Base-by-base conservation (phyloP, 2,797 vertebrate genomes). In the Tinamus major region DNA sequence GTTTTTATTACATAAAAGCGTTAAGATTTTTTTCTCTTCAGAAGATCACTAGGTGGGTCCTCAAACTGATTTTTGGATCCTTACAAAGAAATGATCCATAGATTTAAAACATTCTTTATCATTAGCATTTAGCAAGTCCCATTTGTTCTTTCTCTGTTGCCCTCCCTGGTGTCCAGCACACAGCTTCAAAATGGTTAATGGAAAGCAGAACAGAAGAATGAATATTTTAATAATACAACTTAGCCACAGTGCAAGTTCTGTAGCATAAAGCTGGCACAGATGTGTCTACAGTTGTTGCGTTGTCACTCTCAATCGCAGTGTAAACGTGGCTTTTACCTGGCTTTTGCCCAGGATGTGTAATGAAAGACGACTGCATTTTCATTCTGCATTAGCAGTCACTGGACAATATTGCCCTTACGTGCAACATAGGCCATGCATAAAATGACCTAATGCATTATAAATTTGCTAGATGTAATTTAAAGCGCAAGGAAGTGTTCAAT, bases 401-500 rank as follows among this genome's bases (percentile, higher is more conserved):
- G 64, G 49, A 83, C 74, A 39, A 20, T 59, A 55, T 51, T 56
- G 10, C 23, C 24, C 44, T 94, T 76, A 55, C 9, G 19, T 1
- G 0, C 72, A 79, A 37, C 75, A 58, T 56, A 91, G 65, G 51
- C 67, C 89, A 89, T 84, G 79, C 74, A 86, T 93, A 95, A 96
- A 94, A 94, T 89, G 58, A 94, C 41, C 56, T 92, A 94, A 94
- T 76, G 87, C 48, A 93, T 87, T 91, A 59, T 92, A 90, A 51
- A 76, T 90, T 93, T 95, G 44, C 35, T 65, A 93, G 81, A 95
- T 87, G 61, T 72, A 91, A 90, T 91, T 92, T 93, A 90, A 96
- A 95, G 51, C 0, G 0, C 88, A 94, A 94, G 27, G 33, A 79
- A 76, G 9, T 48, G 53, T 89, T 90, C 72, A 79, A 94, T 95